phyloP scores from a whole-genome alignment of 2,888 invertebrate genomes.

The Serripes groenlandicus region DNA sequence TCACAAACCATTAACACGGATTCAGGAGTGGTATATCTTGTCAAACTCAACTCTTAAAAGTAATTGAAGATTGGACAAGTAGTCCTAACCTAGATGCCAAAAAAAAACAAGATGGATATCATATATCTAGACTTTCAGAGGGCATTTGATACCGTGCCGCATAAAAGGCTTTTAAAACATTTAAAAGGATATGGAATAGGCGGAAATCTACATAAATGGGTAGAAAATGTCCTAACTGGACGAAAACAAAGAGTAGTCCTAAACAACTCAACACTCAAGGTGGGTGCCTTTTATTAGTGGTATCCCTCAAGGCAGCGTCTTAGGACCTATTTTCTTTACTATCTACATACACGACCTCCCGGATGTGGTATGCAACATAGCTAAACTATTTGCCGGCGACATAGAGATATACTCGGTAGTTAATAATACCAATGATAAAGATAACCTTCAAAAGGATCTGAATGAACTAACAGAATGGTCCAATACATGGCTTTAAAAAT shows the following conservation, averaged over 20 bases:
- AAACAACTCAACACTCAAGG: background rate
- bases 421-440: background rate
- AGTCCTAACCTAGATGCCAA: too few species aligned
- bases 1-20: too few species aligned
- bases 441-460: too few species aligned
- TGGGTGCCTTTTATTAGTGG: background rate
- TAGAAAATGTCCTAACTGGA: background rate
- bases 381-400: background rate
- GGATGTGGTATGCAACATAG: background rate
- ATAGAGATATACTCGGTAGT: background rate
- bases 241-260: background rate
- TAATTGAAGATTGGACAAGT: too few species aligned
- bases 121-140: too few species aligned
- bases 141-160: too few species aligned
- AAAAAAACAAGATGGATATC: too few species aligned
- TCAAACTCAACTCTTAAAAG: too few species aligned
- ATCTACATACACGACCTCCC: background rate
- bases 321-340: background rate
- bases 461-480: too few species aligned
- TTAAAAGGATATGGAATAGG: background rate
- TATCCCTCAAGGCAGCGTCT: background rate
- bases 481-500: too few species aligned
- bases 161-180: too few species aligned
- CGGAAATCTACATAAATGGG: background rate
- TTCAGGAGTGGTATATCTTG: too few species aligned